Evolutionary conservation across 2,113 vertebrate species (phyloP).

Genomic region (Muntiacus muntjak): DNA sequence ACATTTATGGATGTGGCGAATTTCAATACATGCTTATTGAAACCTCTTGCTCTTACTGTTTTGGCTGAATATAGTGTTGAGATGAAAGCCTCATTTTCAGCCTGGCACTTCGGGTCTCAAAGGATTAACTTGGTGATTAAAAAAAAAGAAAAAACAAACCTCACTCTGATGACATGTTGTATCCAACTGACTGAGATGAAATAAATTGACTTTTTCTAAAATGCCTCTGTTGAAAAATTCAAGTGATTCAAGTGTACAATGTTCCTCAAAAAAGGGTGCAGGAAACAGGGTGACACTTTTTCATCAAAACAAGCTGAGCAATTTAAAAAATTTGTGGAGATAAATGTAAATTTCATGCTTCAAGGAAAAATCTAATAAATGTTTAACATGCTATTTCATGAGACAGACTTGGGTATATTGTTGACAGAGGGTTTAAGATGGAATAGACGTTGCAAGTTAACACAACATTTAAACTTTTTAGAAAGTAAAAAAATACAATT

Average conservation of each 20-base stretch:
- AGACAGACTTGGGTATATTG: not conserved
- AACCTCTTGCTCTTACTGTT: not conserved
- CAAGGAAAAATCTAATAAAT: slow-evolving; percentile 41
- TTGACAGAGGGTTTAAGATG: not conserved
- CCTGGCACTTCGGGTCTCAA: not conserved
- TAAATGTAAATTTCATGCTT: slow-evolving; percentile 38
- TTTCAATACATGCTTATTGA: not conserved
- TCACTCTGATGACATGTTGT: not conserved
- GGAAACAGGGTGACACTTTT: not conserved
- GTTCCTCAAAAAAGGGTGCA: not conserved
- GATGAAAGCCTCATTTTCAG: not conserved
- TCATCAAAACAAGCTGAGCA: slow-evolving; percentile 29
- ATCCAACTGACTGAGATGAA: not conserved
- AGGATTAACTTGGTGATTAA: not conserved
- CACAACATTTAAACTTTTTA: not conserved
- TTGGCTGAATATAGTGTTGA: not conserved
- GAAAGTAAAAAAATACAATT: not conserved
- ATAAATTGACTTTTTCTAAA: slow-evolving; percentile 36
- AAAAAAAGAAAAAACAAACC: slow-evolving; percentile 11
- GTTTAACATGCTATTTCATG: not conserved
- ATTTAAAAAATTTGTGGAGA: not conserved
- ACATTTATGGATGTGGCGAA: not conserved
- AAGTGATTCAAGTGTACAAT: not conserved
- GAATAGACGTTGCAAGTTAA: not conserved
- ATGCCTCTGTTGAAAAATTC: not conserved